Percentiles rank a stretch among this genome's conserved stretches.
These are phyloP conservation scores for Drosophila meridionalis DNA, from an alignment of 2,888 invertebrate species.

Conservation along the genomic window DNA sequence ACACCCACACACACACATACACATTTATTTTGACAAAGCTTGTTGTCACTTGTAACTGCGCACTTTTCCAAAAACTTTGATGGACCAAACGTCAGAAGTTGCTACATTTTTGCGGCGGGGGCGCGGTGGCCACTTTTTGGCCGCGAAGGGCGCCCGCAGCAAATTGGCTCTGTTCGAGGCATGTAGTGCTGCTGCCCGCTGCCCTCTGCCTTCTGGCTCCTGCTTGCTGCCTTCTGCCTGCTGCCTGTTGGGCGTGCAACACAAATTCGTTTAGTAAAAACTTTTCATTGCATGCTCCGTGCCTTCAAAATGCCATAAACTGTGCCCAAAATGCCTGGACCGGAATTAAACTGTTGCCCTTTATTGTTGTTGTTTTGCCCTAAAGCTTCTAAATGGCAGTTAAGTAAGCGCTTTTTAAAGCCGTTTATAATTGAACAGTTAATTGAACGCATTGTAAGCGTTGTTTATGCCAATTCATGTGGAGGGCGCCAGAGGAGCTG, in stretches of 20 bases:
- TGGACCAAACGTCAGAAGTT: slow-evolving; percentile 75
- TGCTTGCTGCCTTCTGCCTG: not conserved
- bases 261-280: slow-evolving; percentile 69
- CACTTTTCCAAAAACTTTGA: slow-evolving; percentile 68
- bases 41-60: slow-evolving; percentile 70
- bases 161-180: slow-evolving; percentile 70
- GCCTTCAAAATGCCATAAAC: slow-evolving; percentile 65
- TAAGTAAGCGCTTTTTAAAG: slow-evolving; percentile 41
- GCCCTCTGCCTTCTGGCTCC: not conserved
- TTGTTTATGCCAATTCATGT: slow-evolving; percentile 16
- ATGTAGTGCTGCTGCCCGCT: slow-evolving; percentile 24
- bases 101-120: slow-evolving; percentile 9
- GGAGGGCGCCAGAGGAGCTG: not conserved
- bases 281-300: slow-evolving; percentile 64
- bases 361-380: slow-evolving; percentile 25
- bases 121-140: slow-evolving; percentile 12
- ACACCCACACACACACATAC: slow-evolving; percentile 8
- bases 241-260: slow-evolving; percentile 44
- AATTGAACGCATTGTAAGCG: slow-evolving; percentile 62
- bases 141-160: slow-evolving; percentile 52
- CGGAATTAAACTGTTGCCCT: slow-evolving; percentile 60
- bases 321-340: slow-evolving; percentile 65
- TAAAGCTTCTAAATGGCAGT: slow-evolving; percentile 32
- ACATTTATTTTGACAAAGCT: slow-evolving; percentile 31
- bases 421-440: slow-evolving; percentile 67